Evolutionary conservation across 1,140 invertebrate genomes (phyloP), one percentile per base, ranked within the genome.

Genomic region (Pemphigus obesinymphae): DNA sequence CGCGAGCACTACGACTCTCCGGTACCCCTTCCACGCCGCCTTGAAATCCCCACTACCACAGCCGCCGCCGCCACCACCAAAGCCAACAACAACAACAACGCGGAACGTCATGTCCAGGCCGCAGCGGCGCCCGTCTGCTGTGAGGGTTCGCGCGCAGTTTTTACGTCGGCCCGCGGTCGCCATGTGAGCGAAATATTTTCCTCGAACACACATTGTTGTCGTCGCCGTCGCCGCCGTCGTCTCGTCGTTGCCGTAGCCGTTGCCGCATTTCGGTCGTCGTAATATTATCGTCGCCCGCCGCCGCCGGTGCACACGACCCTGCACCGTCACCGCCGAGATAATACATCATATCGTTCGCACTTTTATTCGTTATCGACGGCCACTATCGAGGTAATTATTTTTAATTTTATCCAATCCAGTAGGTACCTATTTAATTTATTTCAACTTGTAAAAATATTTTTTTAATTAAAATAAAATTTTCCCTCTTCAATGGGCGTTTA

Each of bases 121-220:
- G 73, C 29, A 31, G 11, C 73, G 73, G 73, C 73, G 73, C 73
- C 73, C 50, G 50, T 76, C 73, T 76, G 73, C 48, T 15, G 50
- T 58, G 34, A 76, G 50, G 73, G 73, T 76, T 76, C 73, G 73
- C 73, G 73, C 73, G 73, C 73, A 76, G 73, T 76, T 76, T 76
- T 53, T 40, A 76, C 53, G 53, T 76, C 73, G 73, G 73, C 73
- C 50, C 73, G 50, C 34, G 50, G 75, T 48, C 75, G 75, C 75
- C 75, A 78, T 78, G 75, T 78, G 73, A 78, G 75, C 73, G 53
- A 78, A 58, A 37, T 58, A 78, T 40, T 76, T 55, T 53, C 26
- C 31, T 53, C 43, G 17, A 48, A 55, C 73, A 37, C 48, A 29
- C 75, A 78, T 55, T 78, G 50, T 78, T 23, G 50, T 13, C 73